Base-by-base conservation (phyloP, 2,888 invertebrate species). In the Athrips mouffetella region DNA sequence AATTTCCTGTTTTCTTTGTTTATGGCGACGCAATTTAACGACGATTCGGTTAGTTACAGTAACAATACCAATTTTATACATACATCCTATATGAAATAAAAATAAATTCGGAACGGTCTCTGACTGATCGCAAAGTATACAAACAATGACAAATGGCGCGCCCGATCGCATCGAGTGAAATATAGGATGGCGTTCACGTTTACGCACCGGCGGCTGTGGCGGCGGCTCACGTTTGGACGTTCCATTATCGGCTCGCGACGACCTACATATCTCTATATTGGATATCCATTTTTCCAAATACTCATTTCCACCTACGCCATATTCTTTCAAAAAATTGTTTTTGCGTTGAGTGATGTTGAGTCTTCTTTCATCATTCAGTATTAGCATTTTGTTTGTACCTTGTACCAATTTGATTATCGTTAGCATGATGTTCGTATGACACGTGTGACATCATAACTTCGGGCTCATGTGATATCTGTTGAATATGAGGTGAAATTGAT, bases 171-270 rank as follows among this genome's bases (percentile, higher is more conserved):
- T 61, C 60, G 55, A 57, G 59, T 59, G 57, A 62, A 64, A 65
- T 58, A 67, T 62, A 53, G 60, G 64, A 70, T 70, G 62, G 61
- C 58, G 59, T 68, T 64, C 64, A 70, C 65, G 67, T 70, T 67
- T 65, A 71, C 63, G 61, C 73, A 70, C 67, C 69, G 65, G 67
- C 69, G 64, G 68, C 65, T 67, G 63, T 64, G 71, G 73, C 65
- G 63, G 59, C 62, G 59, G 70, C 73, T 69, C 65, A 68, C 63
- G 65, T 72, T 76, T 66, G 63, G 58, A 62, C 60, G 70, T 73
- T 66, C 66, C 64, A 73, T 73, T 76, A 76, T 71, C 73, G 64
- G 66, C 64, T 67, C 66, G 66, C 65, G 58, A 62, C 63, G 69
- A 65, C 73, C 71, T 63, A 71, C 64, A 69, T 70, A n/a, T n/a